Conservation (phyloP, 2,888 invertebrate species). For the Phorcus lineatus region DNA sequence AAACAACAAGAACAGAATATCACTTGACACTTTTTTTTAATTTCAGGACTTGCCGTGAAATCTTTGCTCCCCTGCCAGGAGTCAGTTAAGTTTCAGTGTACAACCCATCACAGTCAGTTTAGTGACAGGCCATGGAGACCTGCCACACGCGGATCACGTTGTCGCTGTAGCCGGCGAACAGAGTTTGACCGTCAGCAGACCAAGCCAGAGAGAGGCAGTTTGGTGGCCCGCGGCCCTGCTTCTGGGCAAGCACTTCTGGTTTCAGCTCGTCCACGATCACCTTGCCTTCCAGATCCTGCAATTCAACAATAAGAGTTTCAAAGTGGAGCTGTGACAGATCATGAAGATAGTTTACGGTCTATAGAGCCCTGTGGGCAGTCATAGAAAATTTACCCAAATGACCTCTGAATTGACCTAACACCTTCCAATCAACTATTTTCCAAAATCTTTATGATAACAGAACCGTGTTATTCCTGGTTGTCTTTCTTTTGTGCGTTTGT, state of each 20-base stretch:
- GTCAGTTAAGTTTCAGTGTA: neutral
- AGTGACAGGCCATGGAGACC: conserved; percentile 79
- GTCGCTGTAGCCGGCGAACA: conserved; percentile 99
- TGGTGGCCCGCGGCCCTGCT: conserved; percentile 90
- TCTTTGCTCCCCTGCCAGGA: neutral
- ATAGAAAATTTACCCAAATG: too few species aligned
- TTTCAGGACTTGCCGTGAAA: conserved; percentile 28
- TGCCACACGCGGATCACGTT: conserved; percentile 99
- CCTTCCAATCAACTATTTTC: too few species aligned
- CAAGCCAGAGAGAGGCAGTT: conserved; percentile 98
- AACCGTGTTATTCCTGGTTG: too few species aligned
- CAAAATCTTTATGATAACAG: too few species aligned
- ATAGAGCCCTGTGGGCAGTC: too few species aligned
- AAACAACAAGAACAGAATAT: neutral
- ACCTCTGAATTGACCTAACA: too few species aligned
- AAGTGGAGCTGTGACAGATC: neutral
- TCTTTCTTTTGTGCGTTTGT: too few species aligned
- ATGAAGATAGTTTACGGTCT: too few species aligned
- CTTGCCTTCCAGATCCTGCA: conserved; percentile 97
- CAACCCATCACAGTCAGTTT: neutral
- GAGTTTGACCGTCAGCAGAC: conserved; percentile 99
- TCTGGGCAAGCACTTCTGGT: conserved; percentile 89
- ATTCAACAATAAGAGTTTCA: conserved; percentile 33
- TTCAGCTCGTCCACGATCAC: conserved; percentile 98
- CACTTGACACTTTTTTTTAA: neutral